Base-by-base conservation (phyloP, 2,888 invertebrate species). In the Anaspis maculata region DNA sequence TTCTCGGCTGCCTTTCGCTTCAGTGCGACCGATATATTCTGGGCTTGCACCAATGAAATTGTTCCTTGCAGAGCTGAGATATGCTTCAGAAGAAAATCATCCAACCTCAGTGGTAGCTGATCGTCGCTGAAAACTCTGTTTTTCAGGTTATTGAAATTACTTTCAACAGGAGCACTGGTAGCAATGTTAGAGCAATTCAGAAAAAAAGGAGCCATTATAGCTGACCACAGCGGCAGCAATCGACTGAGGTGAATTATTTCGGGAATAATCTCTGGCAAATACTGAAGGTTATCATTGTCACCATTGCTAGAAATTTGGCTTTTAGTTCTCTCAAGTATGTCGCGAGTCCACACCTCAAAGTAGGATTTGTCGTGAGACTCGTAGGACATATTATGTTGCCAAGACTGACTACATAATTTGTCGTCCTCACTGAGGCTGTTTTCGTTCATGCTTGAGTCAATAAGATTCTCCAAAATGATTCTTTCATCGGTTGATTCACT, bases 1-100 rank as follows among this genome's bases (percentile, higher is more conserved):
- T n/a, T n/a, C n/a, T n/a, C n/a, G n/a, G n/a, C n/a, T n/a, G n/a
- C n/a, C n/a, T n/a, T n/a, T n/a, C n/a, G n/a, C n/a, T n/a, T n/a
- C n/a, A n/a, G n/a, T n/a, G n/a, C n/a, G n/a, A n/a, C n/a, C n/a
- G n/a, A n/a, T n/a, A n/a, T n/a, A n/a, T n/a, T n/a, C n/a, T n/a
- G n/a, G n/a, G n/a, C n/a, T n/a, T n/a, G 31, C n/a, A 26, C 41
- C 14, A 41, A 28, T 23, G 30, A 41, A 28, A 36, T 42, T n/a
- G 42, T 29, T 7, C 7, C 25, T 25, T 25, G 2, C 12, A 6
- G 13, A 25, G 25, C 9, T 12, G 10, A 10, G 3, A 25, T 25
- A 12, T 25, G 25, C 11, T 9, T 6, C 2, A 9, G 9, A 9
- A 25, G 12, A 25, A 25, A 25, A 9, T 25, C 25, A 25, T 25